A percentile compares a stretch with the other conserved stretches of the same genome.
phyloP scores from a whole-genome alignment of 2,797 vertebrate genomes.

The Phrynocephalus forsythii region DNA sequence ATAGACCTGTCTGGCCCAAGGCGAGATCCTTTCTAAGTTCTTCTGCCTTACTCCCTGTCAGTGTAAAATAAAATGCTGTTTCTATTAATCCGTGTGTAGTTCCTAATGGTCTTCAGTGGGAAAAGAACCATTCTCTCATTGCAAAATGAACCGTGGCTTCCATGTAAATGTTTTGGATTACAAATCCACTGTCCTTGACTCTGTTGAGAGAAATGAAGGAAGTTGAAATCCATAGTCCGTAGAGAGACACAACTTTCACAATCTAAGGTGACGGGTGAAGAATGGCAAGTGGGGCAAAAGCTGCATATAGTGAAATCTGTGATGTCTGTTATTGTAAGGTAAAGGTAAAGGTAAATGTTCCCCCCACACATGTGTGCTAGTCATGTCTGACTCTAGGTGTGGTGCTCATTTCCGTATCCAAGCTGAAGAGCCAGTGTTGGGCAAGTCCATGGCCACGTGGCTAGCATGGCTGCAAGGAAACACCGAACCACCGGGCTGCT shows the following conservation, averaged over 20 bases:
- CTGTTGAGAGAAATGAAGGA: too few species aligned
- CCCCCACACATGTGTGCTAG: too few species aligned
- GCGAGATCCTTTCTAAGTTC: not conserved
- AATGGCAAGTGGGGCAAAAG: slow-evolving; percentile 61
- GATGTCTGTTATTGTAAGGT: slow-evolving; percentile 58
- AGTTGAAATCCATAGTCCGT: too few species aligned
- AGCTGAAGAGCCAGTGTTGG: too few species aligned
- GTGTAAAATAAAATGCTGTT: slow-evolving; percentile 35
- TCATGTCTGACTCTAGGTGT: too few species aligned
- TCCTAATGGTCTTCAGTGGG: slow-evolving; percentile 35
- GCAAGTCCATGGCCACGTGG: too few species aligned
- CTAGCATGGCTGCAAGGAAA: too few species aligned
- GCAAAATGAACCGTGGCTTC: not conserved
- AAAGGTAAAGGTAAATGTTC: too few species aligned
- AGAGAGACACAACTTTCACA: not conserved
- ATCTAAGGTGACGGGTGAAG: slow-evolving; percentile 65
- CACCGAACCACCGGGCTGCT: too few species aligned
- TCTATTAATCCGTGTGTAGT: slow-evolving; percentile 15
- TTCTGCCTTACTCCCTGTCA: not conserved
- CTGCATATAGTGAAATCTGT: slow-evolving; percentile 53
- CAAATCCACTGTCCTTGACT: not conserved
- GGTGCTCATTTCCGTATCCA: too few species aligned
- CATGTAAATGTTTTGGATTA: not conserved
- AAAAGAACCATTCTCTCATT: slow-evolving; percentile 31
- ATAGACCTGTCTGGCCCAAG: too few species aligned